Conservation (phyloP, 2,888 invertebrate genomes). For the Hoplodrina blanda region DNA sequence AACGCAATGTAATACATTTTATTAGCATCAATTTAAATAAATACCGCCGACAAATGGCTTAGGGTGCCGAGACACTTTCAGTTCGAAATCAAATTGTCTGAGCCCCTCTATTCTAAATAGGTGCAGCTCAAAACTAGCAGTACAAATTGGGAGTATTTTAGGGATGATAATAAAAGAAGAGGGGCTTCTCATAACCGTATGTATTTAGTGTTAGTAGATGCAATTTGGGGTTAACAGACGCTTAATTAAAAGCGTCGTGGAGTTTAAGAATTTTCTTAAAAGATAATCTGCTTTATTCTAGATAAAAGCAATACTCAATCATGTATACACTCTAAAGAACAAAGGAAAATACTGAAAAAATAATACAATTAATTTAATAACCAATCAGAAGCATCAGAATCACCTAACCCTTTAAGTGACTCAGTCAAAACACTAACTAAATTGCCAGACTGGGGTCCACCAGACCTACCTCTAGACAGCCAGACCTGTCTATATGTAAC, state of each 20-base stretch:
- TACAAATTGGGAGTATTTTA: constrained; percentile 34
- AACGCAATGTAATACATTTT: constrained; percentile 66
- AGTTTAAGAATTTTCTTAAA: too few species aligned
- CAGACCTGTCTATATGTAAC: constrained; percentile 28
- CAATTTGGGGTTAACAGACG: not conserved
- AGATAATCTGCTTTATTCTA: not conserved
- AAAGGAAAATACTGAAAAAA: not conserved
- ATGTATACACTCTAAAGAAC: not conserved
- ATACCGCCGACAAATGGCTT: constrained; percentile 50
- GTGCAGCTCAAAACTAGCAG: constrained; percentile 49
- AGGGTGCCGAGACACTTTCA: constrained; percentile 53
- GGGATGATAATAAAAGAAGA: constrained; percentile 13
- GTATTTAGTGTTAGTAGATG: not conserved
- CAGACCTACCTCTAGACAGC: constrained; percentile 27
- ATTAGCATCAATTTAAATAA: constrained; percentile 68
- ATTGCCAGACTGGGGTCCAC: constrained; percentile 42
- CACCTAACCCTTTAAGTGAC: constrained; percentile 20
- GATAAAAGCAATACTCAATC: too few species aligned
- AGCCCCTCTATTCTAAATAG: constrained; percentile 49
- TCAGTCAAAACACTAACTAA: constrained; percentile 57
- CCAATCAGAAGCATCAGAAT: constrained; percentile 21
- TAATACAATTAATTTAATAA: too few species aligned
- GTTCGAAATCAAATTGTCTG: constrained; percentile 58
- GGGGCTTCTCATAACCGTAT: not conserved
- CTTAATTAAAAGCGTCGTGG: not conserved